Evolutionary conservation across 2,888 invertebrate species (phyloP).

Genomic region (Slavum lentiscoides): DNA sequence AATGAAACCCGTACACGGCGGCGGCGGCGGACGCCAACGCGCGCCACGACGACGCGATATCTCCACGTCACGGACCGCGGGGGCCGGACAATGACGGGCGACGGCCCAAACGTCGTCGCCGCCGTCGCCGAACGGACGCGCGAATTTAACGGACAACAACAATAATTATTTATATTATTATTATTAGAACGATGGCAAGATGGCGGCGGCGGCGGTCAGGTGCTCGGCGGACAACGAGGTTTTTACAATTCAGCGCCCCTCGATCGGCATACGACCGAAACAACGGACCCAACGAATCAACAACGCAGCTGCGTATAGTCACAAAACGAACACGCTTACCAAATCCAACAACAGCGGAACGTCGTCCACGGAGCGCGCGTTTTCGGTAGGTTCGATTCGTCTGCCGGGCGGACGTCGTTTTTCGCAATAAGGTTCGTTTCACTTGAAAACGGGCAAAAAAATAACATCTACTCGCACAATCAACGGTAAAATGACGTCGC

Average conservation of each 20-base stretch:
- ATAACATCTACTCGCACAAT: slow-evolving; percentile 25
- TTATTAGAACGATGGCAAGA: slow-evolving; percentile 6
- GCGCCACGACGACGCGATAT: background rate
- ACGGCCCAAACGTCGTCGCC: too few relatives aligned
- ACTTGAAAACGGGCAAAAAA: slow-evolving; percentile 10
- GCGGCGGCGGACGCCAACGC: too few relatives aligned
- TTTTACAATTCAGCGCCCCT: background rate
- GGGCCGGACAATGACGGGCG: background rate
- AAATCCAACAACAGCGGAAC: slow-evolving; percentile 27
- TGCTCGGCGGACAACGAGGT: slow-evolving; percentile 18
- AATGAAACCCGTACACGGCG: background rate
- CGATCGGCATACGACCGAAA: too few relatives aligned
- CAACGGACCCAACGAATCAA: too few relatives aligned
- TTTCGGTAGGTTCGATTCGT: slow-evolving; percentile 13
- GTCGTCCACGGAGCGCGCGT: slow-evolving; percentile 27
- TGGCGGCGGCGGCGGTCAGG: slow-evolving; percentile 35
- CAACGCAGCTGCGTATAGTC: too few relatives aligned
- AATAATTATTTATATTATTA: background rate
- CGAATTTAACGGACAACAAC: background rate
- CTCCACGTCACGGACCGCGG: background rate
- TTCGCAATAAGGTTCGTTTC: background rate
- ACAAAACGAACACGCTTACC: slow-evolving; percentile 17
- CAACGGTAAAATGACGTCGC: slow-evolving; percentile 47
- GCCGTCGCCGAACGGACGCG: too few relatives aligned
- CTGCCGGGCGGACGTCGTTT: slow-evolving; percentile 38